These are phyloP conservation scores for Agelaius tricolor DNA, from an alignment of 2,113 vertebrate genomes.

Conservation along the genomic window DNA sequence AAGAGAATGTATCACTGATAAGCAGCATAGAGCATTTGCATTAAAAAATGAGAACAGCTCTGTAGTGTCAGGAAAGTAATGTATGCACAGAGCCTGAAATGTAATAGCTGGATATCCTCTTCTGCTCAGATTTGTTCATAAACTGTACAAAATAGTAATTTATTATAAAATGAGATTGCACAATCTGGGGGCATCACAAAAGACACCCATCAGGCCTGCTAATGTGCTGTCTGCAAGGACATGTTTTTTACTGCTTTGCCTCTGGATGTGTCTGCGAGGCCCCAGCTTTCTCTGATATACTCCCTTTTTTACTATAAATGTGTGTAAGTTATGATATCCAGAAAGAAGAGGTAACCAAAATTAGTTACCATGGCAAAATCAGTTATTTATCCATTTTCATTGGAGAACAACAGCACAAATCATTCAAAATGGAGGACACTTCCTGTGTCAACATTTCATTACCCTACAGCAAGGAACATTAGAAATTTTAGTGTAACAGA, in stretches of 20 bases:
- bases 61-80: background rate
- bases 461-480: background rate
- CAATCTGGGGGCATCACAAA: background rate
- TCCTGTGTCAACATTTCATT: background rate
- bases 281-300: background rate
- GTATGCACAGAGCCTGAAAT: background rate
- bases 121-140: background rate
- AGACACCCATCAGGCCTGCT: background rate
- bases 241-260: background rate
- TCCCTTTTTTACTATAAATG: background rate
- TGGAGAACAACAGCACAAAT: background rate
- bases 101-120: background rate
- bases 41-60: background rate
- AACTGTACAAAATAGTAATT: background rate
- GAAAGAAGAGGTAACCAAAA: background rate
- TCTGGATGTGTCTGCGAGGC: background rate
- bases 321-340: background rate
- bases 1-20: background rate
- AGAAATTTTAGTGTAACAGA: background rate
- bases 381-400: background rate
- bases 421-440: background rate
- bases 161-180: background rate
- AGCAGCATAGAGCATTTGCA: conserved; percentile 8
- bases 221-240: background rate
- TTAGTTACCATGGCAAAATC: background rate